These are phyloP conservation scores for Pachypeltis micranthus DNA, from an alignment of 1,140 invertebrate species.

Conservation along the genomic window DNA sequence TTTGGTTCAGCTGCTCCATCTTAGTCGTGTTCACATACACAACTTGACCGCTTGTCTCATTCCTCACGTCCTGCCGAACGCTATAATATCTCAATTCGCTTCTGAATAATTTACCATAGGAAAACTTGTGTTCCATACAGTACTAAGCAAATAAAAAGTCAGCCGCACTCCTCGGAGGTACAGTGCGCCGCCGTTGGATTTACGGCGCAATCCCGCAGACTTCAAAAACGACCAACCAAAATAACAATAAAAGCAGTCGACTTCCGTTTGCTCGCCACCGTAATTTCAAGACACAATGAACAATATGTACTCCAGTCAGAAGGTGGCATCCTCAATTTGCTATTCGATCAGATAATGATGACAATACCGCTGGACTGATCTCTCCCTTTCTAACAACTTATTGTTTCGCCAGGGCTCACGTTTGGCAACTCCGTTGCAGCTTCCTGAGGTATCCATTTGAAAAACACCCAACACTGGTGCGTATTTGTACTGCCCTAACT, in stretches of 20 bases:
- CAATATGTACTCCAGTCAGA: slow-evolving; percentile 2
- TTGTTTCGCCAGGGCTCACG: neutral
- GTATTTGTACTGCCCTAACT: neutral
- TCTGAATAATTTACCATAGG: no score
- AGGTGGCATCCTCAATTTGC: slow-evolving; percentile 7
- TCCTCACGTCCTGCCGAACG: no score
- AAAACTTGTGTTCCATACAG: no score
- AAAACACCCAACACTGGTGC: neutral
- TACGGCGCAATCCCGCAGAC: no score
- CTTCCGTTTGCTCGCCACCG: neutral
- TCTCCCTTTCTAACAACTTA: slow-evolving; percentile 3
- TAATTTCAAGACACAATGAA: slow-evolving; percentile 4
- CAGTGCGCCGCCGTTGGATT: no score
- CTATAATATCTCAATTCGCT: no score
- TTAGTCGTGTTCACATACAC: no score
- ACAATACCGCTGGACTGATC: neutral
- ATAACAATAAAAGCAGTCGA: slow-evolving; percentile 1
- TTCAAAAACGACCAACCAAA: no score
- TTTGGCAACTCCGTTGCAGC: neutral
- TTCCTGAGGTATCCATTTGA: neutral
- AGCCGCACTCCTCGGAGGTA: no score
- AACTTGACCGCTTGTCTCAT: no score
- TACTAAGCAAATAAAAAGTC: no score
- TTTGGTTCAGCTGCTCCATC: no score
- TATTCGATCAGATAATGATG: slow-evolving; percentile 5